Conservation (phyloP, 2,888 invertebrate genomes). For the Hirtodrosophila duncani region DNA sequence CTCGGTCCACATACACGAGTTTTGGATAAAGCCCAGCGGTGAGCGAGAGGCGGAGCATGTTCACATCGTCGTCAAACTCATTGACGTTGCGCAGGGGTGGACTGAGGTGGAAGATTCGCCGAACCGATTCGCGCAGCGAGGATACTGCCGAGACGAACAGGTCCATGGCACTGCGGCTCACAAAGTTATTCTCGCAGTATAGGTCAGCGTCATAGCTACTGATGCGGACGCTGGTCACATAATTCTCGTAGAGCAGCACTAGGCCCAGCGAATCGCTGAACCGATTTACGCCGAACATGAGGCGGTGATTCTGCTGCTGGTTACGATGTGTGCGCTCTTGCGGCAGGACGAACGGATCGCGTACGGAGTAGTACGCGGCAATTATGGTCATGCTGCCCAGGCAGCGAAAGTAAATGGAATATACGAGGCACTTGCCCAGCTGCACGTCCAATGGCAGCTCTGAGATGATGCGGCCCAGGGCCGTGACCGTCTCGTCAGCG, state of each 20-base stretch:
- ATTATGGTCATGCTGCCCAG: constrained; percentile 95
- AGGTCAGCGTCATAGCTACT: constrained; percentile 7
- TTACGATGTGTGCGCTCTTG: constrained; percentile 80
- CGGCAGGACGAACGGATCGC: constrained; percentile 89
- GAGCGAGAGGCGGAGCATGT: constrained; percentile 93
- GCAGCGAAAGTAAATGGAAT: constrained; percentile 93
- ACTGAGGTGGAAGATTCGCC: constrained; percentile 82
- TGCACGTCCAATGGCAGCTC: constrained; percentile 95
- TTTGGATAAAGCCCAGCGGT: constrained; percentile 95
- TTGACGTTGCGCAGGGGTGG: constrained; percentile 66
- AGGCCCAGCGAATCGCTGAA: constrained; percentile 94
- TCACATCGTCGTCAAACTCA: constrained; percentile 81
- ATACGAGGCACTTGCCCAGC: constrained; percentile 93
- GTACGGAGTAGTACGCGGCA: constrained; percentile 88
- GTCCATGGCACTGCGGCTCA: constrained; percentile 86
- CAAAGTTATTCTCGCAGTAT: constrained; percentile 58
- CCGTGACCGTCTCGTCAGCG: constrained; percentile 86
- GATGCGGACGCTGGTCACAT: constrained; percentile 81
- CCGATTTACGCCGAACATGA: constrained; percentile 85
- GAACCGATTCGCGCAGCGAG: constrained; percentile 89
- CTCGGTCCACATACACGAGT: constrained; percentile 85
- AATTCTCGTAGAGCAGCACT: constrained; percentile 88
- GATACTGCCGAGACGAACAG: constrained; percentile 91
- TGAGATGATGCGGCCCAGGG: constrained; percentile 91
- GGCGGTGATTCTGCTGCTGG: constrained; percentile 83